Base-by-base conservation (phyloP, 2,888 invertebrate species). In the Phragmatobia fuliginosa region DNA sequence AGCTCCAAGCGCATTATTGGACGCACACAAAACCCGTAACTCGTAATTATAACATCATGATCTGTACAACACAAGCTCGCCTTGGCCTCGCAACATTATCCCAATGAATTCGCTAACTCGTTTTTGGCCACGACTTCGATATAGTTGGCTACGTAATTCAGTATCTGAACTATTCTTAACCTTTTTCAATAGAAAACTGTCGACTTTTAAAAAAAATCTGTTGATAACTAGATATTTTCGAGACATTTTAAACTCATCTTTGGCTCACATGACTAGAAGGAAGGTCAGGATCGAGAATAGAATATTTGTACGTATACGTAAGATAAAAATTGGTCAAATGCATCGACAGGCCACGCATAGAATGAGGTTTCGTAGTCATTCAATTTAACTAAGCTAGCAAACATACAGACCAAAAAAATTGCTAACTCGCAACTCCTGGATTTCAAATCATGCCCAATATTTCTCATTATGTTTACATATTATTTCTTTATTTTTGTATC, bases 21-120 rank as follows among this genome's bases (percentile, higher is more conserved):
- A 33, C 28, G 25, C 18, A 16, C 64, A 56, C 63, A 56, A 69
- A 65, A 77, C 80, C 82, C 81, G 80, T 83, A 82, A 83, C 81
- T 85, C 74, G 76, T 82, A 78, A 83, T 84, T 81, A 82, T 79
- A 79, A 74, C 75, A 75, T 33, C 63, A 77, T 73, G 77, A 73
- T 79, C 87, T 77, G 56, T 56, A 56, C 73, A 74, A 74, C 78
- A 88, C 85, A 77, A 8, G 92, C 82, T 91, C 73, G 79, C 92
- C 92, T 92, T 92, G 90, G 81, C 82, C 81, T 83, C 73, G 70
- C 80, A 87, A 88, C 88, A 82, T 78, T 86, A 81, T 86, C 85
- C 83, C 82, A 85, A 86, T 88, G 83, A 65, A 76, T 71, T 70
- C 31, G 58, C 68, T 73, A 63, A 67, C 71, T 74, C 58, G 70